Percentiles rank a stretch among this genome's conserved stretches.
Conservation (phyloP, 2,113 vertebrate genomes). For the Mustela lutreola region DNA sequence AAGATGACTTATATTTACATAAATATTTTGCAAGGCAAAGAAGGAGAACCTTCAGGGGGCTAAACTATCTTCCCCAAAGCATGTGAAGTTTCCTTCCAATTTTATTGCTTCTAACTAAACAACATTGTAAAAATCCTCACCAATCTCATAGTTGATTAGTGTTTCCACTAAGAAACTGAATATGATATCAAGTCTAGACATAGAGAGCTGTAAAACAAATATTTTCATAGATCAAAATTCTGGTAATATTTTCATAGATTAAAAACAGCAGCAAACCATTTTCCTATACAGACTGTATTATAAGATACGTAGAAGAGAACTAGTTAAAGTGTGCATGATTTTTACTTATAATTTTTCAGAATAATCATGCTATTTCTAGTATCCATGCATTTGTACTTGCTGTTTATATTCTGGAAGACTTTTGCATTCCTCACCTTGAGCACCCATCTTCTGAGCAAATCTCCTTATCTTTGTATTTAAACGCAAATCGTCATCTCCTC, state of each 20-base stretch:
- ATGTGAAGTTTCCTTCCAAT: not conserved
- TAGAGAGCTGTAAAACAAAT: not conserved
- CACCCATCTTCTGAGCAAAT: not conserved
- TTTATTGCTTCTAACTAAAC: not conserved
- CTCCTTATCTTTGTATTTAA: not conserved
- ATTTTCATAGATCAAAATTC: not conserved
- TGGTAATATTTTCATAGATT: not conserved
- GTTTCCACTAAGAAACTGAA: not conserved
- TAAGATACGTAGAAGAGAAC: not conserved
- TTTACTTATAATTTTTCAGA: constrained; percentile 15
- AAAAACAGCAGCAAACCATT: not conserved
- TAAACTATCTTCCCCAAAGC: not conserved
- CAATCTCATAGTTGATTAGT: not conserved
- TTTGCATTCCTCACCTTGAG: not conserved
- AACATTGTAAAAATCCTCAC: not conserved
- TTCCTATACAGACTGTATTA: not conserved
- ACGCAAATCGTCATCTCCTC: not conserved
- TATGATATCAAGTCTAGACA: not conserved
- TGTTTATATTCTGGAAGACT: not conserved
- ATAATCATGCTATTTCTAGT: not conserved
- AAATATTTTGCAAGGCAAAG: not conserved
- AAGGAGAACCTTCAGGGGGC: not conserved
- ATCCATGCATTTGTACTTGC: not conserved
- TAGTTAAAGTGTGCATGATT: not conserved
- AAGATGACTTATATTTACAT: not conserved